Conservation (phyloP, 1,140 invertebrate species). For the Grapholita molesta region DNA sequence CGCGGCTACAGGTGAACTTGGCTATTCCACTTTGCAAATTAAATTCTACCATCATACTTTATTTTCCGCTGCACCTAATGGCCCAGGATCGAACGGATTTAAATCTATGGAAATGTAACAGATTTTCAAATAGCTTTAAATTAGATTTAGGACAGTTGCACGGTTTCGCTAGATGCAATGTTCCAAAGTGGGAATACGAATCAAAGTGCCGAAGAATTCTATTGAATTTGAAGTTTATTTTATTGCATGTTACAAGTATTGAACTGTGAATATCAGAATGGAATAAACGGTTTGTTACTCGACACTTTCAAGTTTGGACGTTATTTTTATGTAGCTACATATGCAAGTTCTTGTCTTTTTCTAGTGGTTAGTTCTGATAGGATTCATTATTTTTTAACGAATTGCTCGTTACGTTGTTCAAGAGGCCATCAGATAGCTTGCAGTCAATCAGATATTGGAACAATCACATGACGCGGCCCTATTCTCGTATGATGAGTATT, state of each 20-base stretch:
- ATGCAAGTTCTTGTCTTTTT: neutral
- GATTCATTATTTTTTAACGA: neutral
- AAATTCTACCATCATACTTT: slow-evolving; percentile 34
- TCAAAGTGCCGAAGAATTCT: slow-evolving; percentile 58
- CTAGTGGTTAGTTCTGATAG: neutral
- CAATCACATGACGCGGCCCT: neutral
- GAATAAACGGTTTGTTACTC: neutral
- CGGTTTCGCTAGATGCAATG: slow-evolving; percentile 50
- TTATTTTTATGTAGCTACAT: too few relatives aligned
- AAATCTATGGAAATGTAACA: slow-evolving; percentile 20
- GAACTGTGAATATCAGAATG: neutral
- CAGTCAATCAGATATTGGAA: neutral
- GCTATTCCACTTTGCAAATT: slow-evolving; percentile 34
- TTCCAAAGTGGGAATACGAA: slow-evolving; percentile 53
- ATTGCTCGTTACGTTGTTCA: neutral
- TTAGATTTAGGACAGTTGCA: slow-evolving; percentile 60
- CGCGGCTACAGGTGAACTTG: slow-evolving; percentile 23
- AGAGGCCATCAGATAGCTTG: neutral
- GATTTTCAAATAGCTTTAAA: slow-evolving; percentile 43
- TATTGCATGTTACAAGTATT: slow-evolving; percentile 38
- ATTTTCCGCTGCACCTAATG: slow-evolving; percentile 20
- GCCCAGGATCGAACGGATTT: slow-evolving; percentile 13
- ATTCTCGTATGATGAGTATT: too few relatives aligned
- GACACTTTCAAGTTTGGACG: neutral
- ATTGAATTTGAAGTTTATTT: slow-evolving; percentile 59